Conservation (phyloP, 2,797 vertebrate genomes). For the Iguana delicatissima region DNA sequence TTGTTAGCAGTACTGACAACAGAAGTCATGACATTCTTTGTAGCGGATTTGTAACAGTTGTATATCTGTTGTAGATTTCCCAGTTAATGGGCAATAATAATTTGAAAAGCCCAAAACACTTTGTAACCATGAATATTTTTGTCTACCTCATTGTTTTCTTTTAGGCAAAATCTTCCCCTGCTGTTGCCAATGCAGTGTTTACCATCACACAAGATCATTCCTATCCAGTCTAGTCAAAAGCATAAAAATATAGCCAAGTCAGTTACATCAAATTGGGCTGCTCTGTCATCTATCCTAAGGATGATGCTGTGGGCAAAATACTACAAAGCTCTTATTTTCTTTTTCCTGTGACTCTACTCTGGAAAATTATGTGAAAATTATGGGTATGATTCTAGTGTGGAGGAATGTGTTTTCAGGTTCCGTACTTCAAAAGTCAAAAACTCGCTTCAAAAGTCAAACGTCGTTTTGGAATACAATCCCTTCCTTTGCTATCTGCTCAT, state of each 20-base stretch:
- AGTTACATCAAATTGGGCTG: background rate
- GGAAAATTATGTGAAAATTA: background rate
- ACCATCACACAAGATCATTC: background rate
- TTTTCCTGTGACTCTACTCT: background rate
- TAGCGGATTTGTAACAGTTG: background rate
- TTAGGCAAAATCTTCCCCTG: background rate
- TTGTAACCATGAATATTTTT: background rate
- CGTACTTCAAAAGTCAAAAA: background rate
- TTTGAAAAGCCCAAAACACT: background rate
- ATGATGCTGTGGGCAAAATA: too few species aligned
- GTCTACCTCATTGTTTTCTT: background rate
- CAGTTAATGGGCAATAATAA: background rate
- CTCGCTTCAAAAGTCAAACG: background rate
- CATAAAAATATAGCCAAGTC: background rate
- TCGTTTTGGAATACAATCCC: background rate
- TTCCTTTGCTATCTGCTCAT: background rate
- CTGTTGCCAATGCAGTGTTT: background rate
- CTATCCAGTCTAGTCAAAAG: background rate
- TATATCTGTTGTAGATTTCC: background rate
- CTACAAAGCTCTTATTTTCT: background rate
- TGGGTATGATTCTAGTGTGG: background rate
- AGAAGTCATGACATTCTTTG: background rate
- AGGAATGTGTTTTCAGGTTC: background rate
- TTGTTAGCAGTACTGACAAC: too few species aligned
- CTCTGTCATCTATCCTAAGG: background rate